Base-by-base conservation (phyloP, 2,888 invertebrate species). In the Drosophila suboccidentalis region DNA sequence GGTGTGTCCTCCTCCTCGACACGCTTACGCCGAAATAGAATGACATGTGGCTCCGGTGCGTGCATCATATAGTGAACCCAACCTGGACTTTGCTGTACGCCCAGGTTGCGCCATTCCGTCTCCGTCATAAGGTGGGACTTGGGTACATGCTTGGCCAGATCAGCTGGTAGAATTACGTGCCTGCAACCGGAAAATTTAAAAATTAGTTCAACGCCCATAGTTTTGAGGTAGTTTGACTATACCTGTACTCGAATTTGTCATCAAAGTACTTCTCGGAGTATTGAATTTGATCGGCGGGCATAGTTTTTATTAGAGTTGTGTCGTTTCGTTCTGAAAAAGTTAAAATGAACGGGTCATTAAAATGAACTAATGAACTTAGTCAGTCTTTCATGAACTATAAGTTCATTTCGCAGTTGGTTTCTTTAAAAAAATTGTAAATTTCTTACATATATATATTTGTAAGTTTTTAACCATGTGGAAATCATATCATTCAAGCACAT, bases 201-300 rank as follows among this genome's bases (percentile, higher is more conserved):
- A 8, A 29, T 10, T 46, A 22, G 44, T 32, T 17, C 36, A 4
- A 3, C 44, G 11, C 2, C 6, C 6, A 17, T 6, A 4, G 0
- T 17, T n/a, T 15, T 4, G 2, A 11, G 2, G 0, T 15, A 5
- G n/a, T 8, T 2, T 1, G 1, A 3, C 3, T 90, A 91, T 92
- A 97, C 97, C 97, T 96, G 93, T 98, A 98, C 91, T 98, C 98
- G 91, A 95, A 98, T 54, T 95, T 94, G 80, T 96, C 96, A 92
- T 98, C 98, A 74, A 94, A 95, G 90, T 98, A 98, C 92, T 97
- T 97, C 91, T 98, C 98, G 0, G 98, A 98, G 92, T 98, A 98
- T 89, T 97, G 97, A 89, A 98, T 98, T 92, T 96, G 95, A 90
- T 97, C 96, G 41, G 94, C 94, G 3, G 96, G 95, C 96, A 96